Base-by-base conservation (phyloP, 2,888 invertebrate species). In the Cryptosula pallasiana region DNA sequence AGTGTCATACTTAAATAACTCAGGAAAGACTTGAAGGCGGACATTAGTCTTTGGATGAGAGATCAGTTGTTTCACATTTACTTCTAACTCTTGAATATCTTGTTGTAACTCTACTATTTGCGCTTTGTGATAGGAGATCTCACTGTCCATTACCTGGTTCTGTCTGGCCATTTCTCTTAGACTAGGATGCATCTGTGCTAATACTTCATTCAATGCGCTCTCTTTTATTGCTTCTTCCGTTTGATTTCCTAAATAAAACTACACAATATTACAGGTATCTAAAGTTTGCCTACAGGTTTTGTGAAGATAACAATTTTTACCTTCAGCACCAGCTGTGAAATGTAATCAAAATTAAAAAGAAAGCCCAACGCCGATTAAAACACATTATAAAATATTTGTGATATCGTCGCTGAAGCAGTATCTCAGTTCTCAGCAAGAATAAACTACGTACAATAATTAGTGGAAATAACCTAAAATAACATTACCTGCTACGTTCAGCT, bases 121-220 rank as follows among this genome's bases (percentile, higher is more conserved):
- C 57, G 76, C 77, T 70, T 73, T 75, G 74, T 82, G 82, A 58
- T 81, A 77, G 69, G 81, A 81, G 54, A 82, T 80, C 74, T 83
- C 83, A 82, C 82, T 81, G 75, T 76, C 75, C 82, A 83, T 82
- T 36, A 82, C 80, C 76, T 80, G 77, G 73, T 83, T 83, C 73
- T 82, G 82, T 58, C 79, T 69, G 13, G 82, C 82, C 82, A 82
- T 82, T 55, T 82, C 81, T 74, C 80, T 80, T 27, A 82, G 75
- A 75, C 80, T 81, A 13, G 81, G 81, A 72, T 82, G 82, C 82
- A 83, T 81, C 76, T 77, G 73, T 1, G 76, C 74, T 25, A 83
- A 77, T 5, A 79, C 79, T 71, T 75, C 73, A 80, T 81, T 76
- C 9, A 54, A 32, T 5, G 70, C 70, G 9, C 5, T 2, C 29